Evolutionary conservation across 2,113 vertebrate species (phyloP).

Genomic region (Genyomyrus donnyi): DNA sequence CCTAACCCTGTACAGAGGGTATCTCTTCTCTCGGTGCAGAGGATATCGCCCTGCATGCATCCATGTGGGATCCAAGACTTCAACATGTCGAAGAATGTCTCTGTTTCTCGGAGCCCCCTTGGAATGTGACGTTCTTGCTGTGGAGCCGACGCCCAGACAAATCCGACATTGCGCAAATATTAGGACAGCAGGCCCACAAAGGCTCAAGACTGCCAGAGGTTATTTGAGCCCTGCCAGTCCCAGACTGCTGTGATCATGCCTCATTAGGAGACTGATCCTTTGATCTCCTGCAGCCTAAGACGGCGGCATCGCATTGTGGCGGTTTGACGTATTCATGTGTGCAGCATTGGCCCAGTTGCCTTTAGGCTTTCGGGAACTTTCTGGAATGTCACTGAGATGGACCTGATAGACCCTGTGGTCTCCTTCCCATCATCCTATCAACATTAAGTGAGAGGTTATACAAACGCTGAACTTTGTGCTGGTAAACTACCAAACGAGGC

Average conservation of each 20-base stretch:
- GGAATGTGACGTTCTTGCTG: background rate
- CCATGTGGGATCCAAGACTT: background rate
- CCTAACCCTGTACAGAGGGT: background rate
- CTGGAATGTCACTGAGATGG: background rate
- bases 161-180: background rate
- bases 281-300: background rate
- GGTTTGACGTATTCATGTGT: background rate
- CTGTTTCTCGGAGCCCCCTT: background rate
- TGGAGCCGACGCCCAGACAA: background rate
- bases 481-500: background rate
- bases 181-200: background rate
- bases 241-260: background rate
- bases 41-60: background rate
- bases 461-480: background rate
- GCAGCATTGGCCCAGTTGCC: background rate
- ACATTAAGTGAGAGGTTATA: background rate
- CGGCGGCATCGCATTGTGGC: background rate
- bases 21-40: background rate
- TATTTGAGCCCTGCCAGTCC: background rate
- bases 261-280: background rate
- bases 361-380: background rate
- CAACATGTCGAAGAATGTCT: background rate
- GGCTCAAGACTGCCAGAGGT: background rate
- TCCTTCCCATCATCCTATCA: background rate
- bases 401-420: background rate